Evolutionary conservation across 2,113 vertebrate species (phyloP).

Genomic region (Brachyistius frenatus): DNA sequence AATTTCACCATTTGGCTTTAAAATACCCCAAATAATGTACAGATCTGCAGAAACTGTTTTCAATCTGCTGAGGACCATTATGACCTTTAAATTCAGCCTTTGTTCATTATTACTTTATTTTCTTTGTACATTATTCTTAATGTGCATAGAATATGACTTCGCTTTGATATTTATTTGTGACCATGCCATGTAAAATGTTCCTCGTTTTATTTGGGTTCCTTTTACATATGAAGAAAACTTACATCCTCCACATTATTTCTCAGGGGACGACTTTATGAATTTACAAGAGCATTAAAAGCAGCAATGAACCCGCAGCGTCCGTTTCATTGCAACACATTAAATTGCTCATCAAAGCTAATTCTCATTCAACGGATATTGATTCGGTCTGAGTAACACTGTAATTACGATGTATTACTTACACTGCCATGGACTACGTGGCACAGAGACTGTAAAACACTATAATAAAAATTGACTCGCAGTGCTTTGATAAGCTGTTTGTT

Average conservation of each 20-base stretch:
- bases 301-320: conserved; percentile 1
- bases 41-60: too few species aligned
- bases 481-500: conserved; percentile 23
- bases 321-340: conserved; percentile 38
- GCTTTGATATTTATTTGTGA: background rate
- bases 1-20: too few species aligned
- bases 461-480: conserved; percentile 7
- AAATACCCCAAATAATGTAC: too few species aligned
- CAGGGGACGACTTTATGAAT: conserved; percentile 14
- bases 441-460: conserved; percentile 16
- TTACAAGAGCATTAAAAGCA: conserved; percentile 26
- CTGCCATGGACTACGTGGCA: conserved; percentile 12
- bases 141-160: background rate
- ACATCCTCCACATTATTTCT: background rate
- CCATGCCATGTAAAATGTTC: background rate
- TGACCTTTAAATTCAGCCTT: too few species aligned
- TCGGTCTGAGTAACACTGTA: conserved; percentile 37
- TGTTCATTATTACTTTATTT: background rate
- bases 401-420: conserved; percentile 39
- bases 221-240: background rate
- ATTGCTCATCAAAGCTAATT: conserved; percentile 48
- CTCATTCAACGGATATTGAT: conserved; percentile 54
- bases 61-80: too few species aligned
- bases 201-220: background rate
- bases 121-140: background rate